Percentiles rank a stretch among this genome's conserved stretches.
Evolutionary conservation across 2,888 invertebrate genomes (phyloP).

Genomic region (Ormyrus thymus): DNA sequence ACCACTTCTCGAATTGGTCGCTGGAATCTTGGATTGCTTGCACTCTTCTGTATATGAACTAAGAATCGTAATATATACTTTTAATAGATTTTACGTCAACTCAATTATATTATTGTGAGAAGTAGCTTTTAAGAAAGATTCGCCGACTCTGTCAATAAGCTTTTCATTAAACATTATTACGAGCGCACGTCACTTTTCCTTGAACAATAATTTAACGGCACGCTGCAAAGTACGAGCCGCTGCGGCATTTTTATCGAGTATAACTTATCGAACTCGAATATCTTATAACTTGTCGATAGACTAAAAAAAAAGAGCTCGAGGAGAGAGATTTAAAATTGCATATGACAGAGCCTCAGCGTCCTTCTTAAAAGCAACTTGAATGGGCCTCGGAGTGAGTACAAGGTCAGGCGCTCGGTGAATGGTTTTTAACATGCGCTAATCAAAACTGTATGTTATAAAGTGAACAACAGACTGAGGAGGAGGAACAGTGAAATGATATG

Average conservation of each 20-base stretch:
- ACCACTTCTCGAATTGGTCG: slow-evolving; percentile 72
- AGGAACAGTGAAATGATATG: slow-evolving; percentile 33
- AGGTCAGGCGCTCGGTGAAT: slow-evolving; percentile 52
- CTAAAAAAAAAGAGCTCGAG: neutral
- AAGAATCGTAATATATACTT: slow-evolving; percentile 46
- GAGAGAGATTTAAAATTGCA: neutral
- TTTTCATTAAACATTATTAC: neutral
- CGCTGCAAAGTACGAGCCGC: neutral
- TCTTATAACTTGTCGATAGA: neutral
- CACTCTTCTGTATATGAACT: slow-evolving; percentile 66
- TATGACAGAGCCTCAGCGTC: slow-evolving; percentile 29
- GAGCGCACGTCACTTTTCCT: too few species aligned
- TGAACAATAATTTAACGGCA: neutral
- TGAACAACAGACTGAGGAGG: slow-evolving; percentile 9
- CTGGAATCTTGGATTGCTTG: slow-evolving; percentile 74
- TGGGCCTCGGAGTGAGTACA: slow-evolving; percentile 18
- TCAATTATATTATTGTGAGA: slow-evolving; percentile 28
- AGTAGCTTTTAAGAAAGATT: slow-evolving; percentile 44
- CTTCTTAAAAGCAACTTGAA: slow-evolving; percentile 44
- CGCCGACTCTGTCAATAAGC: slow-evolving; percentile 7
- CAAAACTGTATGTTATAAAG: slow-evolving; percentile 21
- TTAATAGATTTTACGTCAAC: slow-evolving; percentile 34
- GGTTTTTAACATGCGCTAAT: slow-evolving; percentile 54
- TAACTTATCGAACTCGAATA: neutral
- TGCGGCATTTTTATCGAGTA: neutral